These are phyloP conservation scores for Aphidius ervi DNA, from an alignment of 1,140 invertebrate species.

Conservation along the genomic window DNA sequence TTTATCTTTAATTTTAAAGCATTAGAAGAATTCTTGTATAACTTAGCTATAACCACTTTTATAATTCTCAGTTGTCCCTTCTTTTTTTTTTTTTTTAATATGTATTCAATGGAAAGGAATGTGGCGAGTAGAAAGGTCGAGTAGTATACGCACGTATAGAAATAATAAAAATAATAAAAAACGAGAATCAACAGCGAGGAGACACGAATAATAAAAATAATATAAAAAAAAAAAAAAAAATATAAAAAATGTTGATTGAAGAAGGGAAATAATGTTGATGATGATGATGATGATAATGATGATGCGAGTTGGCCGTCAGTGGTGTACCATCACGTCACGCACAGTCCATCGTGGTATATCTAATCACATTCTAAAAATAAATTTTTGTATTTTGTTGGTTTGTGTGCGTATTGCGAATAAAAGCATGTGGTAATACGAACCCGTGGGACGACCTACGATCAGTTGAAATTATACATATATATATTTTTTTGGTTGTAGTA, in stretches of 20 bases:
- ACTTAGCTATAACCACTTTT: not conserved
- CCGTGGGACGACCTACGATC: constrained; percentile 31
- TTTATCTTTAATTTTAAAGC: not conserved
- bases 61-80: too few relatives aligned
- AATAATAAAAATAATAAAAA: constrained; percentile 4
- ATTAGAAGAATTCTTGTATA: not conserved
- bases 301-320: constrained; percentile 23
- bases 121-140: too few relatives aligned
- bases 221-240: constrained; percentile 9
- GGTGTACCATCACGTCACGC: constrained; percentile 29
- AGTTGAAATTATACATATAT: not conserved
- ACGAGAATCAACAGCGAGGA: not conserved
- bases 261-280: not conserved
- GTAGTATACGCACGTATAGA: not conserved
- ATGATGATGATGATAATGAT: constrained; percentile 20
- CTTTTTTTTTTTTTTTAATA: too few relatives aligned
- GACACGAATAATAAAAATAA: not conserved
- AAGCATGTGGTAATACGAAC: constrained; percentile 29
- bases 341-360: constrained; percentile 24
- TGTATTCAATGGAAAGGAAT: too few relatives aligned
- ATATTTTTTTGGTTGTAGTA: constrained; percentile 5
- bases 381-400: not conserved
- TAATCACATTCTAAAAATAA: constrained; percentile 41
- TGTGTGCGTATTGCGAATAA: constrained; percentile 21
- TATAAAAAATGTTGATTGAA: constrained; percentile 9